Percentiles rank a stretch among this genome's conserved stretches.
Conservation (phyloP, 2,113 vertebrate genomes). For the Neolamprologus longior region DNA sequence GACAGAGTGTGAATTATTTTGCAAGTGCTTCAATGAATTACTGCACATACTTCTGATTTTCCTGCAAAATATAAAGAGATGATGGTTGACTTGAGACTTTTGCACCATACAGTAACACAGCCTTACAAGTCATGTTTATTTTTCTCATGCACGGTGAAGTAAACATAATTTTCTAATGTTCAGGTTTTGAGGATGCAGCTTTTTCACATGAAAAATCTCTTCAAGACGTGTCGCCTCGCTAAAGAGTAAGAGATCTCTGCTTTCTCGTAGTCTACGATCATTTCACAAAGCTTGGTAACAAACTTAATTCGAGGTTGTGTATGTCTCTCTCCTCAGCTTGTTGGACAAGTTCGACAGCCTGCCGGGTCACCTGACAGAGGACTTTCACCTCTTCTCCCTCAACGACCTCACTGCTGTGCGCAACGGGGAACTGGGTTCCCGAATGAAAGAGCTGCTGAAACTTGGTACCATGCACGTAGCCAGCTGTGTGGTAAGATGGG, state of each 20-base stretch:
- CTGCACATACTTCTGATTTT: neutral
- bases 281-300: neutral
- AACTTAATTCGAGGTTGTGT: neutral
- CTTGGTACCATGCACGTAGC: slow-evolving; percentile 80
- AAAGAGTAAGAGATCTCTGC: slow-evolving; percentile 78
- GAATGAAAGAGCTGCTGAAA: slow-evolving; percentile 80
- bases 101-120: neutral
- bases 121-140: neutral
- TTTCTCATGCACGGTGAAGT: neutral
- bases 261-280: rapidly evolving
- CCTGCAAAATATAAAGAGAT: neutral
- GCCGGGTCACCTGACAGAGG: slow-evolving; percentile 90
- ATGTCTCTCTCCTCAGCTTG: slow-evolving; percentile 60
- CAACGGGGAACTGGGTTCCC: slow-evolving; percentile 81
- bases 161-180: neutral
- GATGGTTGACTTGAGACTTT: neutral
- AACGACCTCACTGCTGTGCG: slow-evolving; percentile 81
- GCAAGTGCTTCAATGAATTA: neutral
- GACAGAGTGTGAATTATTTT: too few species aligned
- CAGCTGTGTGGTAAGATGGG: slow-evolving; percentile 82
- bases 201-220: slow-evolving; percentile 96
- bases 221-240: slow-evolving; percentile 90
- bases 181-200: slow-evolving; percentile 88
- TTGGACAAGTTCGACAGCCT: slow-evolving; percentile 84
- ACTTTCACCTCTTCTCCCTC: slow-evolving; percentile 91